Conservation (phyloP, 1,140 invertebrate genomes). For the Bombus balteatus region DNA sequence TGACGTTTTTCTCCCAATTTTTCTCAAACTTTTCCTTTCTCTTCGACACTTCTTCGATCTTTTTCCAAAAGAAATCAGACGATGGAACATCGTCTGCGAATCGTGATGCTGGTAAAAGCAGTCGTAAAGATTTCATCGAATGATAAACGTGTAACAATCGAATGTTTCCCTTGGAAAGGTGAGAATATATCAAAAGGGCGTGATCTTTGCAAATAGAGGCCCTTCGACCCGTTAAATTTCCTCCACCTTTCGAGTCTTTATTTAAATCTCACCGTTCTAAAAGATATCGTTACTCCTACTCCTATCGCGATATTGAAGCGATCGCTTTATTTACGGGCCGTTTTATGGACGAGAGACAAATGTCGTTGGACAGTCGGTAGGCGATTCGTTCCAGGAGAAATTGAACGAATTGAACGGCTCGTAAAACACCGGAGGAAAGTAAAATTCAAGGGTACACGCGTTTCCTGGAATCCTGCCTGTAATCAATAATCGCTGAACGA, state of each 20-base stretch:
- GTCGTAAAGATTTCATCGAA: constrained; percentile 1
- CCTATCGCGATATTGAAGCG: not conserved
- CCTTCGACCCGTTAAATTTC: not conserved
- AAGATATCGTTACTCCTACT: not conserved
- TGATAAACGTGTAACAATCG: not conserved
- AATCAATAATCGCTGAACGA: constrained; percentile 9
- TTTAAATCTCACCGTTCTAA: not conserved
- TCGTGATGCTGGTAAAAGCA: not conserved
- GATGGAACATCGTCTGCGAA: not conserved
- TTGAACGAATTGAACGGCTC: not conserved
- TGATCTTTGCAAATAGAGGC: not conserved
- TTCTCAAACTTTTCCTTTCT: not conserved
- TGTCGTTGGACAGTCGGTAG: not conserved
- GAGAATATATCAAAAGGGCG: not conserved
- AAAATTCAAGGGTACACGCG: not conserved
- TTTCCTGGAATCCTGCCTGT: no score
- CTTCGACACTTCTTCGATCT: not conserved
- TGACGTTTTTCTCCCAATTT: not conserved
- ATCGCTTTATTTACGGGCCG: not conserved
- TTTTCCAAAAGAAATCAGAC: not conserved
- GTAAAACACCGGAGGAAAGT: not conserved
- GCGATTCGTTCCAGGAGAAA: not conserved
- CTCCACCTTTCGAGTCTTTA: not conserved
- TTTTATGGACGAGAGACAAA: not conserved
- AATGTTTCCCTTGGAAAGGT: not conserved